A percentile compares a stretch with the other conserved stretches of the same genome.
phyloP scores from a whole-genome alignment of 2,888 invertebrate genomes.

The Bombylius major region DNA sequence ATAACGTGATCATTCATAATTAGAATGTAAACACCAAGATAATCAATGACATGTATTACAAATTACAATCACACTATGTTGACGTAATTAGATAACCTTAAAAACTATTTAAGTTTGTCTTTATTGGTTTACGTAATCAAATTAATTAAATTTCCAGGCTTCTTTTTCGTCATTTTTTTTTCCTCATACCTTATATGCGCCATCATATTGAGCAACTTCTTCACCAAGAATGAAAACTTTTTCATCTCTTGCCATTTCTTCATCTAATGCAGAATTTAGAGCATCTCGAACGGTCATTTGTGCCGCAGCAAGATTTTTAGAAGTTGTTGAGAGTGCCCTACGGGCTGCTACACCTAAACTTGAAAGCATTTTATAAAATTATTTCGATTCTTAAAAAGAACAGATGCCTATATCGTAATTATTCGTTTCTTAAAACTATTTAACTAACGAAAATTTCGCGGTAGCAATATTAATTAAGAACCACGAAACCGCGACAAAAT shows the following conservation, averaged over 20 bases:
- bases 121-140: slow-evolving; percentile 11
- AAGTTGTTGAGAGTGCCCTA: slow-evolving; percentile 42
- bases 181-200: slow-evolving; percentile 77
- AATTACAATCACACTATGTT: no score
- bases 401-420: neutral
- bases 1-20: no score
- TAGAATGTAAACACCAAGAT: no score
- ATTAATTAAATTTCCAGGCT: neutral
- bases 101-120: neutral
- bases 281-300: slow-evolving; percentile 94
- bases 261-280: slow-evolving; percentile 88
- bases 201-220: slow-evolving; percentile 98
- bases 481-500: no score
- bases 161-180: neutral
- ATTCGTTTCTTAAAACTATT: neutral
- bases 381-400: neutral
- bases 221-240: slow-evolving; percentile 85
- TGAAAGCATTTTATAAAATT: slow-evolving; percentile 23
- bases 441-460: neutral
- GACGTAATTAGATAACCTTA: neutral
- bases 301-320: slow-evolving; percentile 37
- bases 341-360: slow-evolving; percentile 31
- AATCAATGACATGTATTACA: no score
- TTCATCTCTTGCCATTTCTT: slow-evolving; percentile 91
- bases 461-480: neutral